phyloP scores from a whole-genome alignment of 2,113 vertebrate species.

The Tricholaema leucomelas region DNA sequence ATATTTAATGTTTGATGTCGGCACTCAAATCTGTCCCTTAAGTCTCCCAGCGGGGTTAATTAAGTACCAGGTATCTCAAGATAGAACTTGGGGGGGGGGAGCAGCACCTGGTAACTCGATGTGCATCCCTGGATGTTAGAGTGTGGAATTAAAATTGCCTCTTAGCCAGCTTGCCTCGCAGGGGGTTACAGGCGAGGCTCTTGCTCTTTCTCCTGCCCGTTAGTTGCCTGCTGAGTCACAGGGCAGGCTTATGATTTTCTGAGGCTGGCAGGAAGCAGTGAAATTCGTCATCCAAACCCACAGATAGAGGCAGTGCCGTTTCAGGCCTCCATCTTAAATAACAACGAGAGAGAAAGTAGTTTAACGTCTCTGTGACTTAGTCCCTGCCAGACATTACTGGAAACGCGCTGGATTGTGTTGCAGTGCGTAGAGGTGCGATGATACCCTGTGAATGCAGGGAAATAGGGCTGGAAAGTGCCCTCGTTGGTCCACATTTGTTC shows the following conservation, averaged over 20 bases:
- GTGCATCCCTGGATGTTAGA: not conserved
- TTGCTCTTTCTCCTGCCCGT: not conserved
- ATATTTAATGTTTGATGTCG: not conserved
- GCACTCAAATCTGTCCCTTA: accelerated
- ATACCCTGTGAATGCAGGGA: accelerated
- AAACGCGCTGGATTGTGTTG: not conserved
- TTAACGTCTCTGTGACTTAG: not conserved
- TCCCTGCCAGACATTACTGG: not conserved
- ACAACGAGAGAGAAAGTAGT: not conserved
- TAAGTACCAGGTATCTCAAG: accelerated
- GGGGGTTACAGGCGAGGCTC: not conserved
- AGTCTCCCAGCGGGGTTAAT: not conserved
- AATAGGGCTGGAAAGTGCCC: not conserved
- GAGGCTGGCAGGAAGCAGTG: slow-evolving; percentile 27
- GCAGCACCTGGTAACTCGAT: not conserved
- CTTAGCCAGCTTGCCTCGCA: not conserved
- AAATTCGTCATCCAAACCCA: slow-evolving; percentile 17
- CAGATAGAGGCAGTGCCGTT: not conserved
- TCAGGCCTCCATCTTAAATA: not conserved
- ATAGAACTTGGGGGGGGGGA: accelerated
- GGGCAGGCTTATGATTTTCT: not conserved
- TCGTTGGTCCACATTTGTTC: not conserved
- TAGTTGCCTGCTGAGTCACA: slow-evolving; percentile 70
- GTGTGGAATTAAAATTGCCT: not conserved
- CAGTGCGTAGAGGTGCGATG: not conserved